Base-by-base conservation (phyloP, 2,113 vertebrate genomes). In the Paramormyrops kingsleyae region DNA sequence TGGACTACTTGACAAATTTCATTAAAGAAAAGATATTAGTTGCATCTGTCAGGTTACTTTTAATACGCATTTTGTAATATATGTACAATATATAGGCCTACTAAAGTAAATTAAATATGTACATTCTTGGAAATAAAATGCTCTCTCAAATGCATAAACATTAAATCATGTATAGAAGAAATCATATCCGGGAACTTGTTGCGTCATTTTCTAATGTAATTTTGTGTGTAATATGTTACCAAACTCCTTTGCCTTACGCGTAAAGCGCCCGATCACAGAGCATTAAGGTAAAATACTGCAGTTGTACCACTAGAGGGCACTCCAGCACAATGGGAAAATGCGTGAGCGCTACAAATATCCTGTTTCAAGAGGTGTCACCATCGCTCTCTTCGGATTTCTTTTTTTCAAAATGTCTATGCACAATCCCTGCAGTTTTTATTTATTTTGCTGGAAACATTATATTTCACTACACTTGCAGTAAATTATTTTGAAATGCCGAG, bases 271-370 rank as follows among this genome's bases (percentile, higher is more conserved):
- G 10, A 70, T 27, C 35, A 15, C 12, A 7, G 74, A 42, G 35
- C 74, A 42, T 80, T 80, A 42, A 80, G 15, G 74, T 19, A 47
- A 52, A 87, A 87, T 39, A 8, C 19, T 31, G 35, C 52, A 44
- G 49, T 53, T 46, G 3, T 5, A n/a, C 50, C 89, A 85, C 80
- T 85, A 89, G 89, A 59, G 80, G 89, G 89, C 56, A 59, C 12
- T 84, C 31, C 52, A 59, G 52, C 89, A 85, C 80, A 89, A 83
- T 10, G 13, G 27, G 49, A 87, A 87, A 52, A 47, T 19, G 47
- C 74, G 13, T 31, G 39, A 53, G 49, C 49, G 24, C 49, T 13
- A 19, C 42, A n/a, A 86, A n/a, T 47, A 12, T 53, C n/a, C 27
- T 53, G 49, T 53, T 50, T 87, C 49, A 13, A 53, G 42, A 35